A percentile compares a stretch with the other conserved stretches of the same genome.
Conservation (phyloP, 1,140 invertebrate species). For the Papilio xuthus region DNA sequence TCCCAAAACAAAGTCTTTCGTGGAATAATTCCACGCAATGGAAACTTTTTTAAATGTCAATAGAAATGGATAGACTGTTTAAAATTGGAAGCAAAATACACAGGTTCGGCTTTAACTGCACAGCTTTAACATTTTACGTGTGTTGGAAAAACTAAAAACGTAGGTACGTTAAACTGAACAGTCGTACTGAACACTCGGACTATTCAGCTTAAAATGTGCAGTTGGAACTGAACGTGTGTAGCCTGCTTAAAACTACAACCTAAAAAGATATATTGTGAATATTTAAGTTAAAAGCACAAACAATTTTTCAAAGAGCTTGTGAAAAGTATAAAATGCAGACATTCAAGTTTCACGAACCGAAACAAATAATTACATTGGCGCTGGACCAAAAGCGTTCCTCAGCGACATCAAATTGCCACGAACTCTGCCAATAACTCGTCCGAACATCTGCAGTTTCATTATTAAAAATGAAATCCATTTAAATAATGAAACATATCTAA, state of each 20-base stretch:
- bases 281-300: constrained; percentile 15
- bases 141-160: not conserved
- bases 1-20: not conserved
- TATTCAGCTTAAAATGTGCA: not conserved
- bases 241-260: not conserved
- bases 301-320: constrained; percentile 8
- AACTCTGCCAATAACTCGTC: constrained; percentile 27
- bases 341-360: constrained; percentile 18
- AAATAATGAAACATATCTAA: not conserved
- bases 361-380: constrained; percentile 26
- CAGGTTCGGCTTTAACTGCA: not conserved
- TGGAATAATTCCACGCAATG: not conserved
- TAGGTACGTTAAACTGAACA: too few relatives aligned
- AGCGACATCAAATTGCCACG: constrained; percentile 10
- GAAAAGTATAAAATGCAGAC: constrained; percentile 20
- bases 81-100: not conserved
- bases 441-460: constrained; percentile 17
- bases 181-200: not conserved
- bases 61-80: not conserved
- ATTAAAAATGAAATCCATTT: constrained; percentile 8
- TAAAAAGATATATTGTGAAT: constrained; percentile 16
- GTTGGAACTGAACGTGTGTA: not conserved
- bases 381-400: constrained; percentile 13
- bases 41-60: not conserved
- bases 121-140: not conserved